These are phyloP conservation scores for Hirundichthys speculiger DNA, from an alignment of 2,113 vertebrate genomes.

Conservation along the genomic window DNA sequence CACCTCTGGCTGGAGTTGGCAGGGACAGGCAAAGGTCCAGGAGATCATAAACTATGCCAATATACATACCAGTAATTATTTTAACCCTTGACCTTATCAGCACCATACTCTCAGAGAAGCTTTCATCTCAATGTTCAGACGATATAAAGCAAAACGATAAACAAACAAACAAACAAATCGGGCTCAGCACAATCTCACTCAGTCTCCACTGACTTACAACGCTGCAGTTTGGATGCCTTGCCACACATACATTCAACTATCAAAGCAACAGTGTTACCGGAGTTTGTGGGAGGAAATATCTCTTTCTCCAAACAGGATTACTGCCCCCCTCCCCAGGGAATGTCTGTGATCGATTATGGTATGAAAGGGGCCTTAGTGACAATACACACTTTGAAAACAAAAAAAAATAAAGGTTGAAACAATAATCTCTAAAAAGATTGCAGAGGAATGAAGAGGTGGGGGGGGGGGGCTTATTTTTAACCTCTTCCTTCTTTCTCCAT, in stretches of 20 bases:
- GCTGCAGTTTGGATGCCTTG: slow-evolving; percentile 31
- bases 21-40: slow-evolving; percentile 24
- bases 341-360: slow-evolving; percentile 57
- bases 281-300: slow-evolving; percentile 43
- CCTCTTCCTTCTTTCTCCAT: slow-evolving; percentile 32
- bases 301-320: slow-evolving; percentile 35
- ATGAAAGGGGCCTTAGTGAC: slow-evolving; percentile 42
- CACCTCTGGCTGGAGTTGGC: background rate
- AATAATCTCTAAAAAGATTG: slow-evolving; percentile 25
- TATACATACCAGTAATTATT: slow-evolving; percentile 53
- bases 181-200: slow-evolving; percentile 41
- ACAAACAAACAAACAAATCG: slow-evolving; percentile 5
- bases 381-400: slow-evolving; percentile 35
- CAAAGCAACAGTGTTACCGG: slow-evolving; percentile 72
- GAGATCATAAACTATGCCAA: slow-evolving; percentile 42
- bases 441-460: slow-evolving; percentile 30
- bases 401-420: slow-evolving; percentile 36
- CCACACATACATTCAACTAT: slow-evolving; percentile 74
- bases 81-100: slow-evolving; percentile 26
- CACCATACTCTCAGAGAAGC: slow-evolving; percentile 1
- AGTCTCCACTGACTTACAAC: slow-evolving; percentile 9
- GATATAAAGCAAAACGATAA: slow-evolving; percentile 12
- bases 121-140: slow-evolving; percentile 5
- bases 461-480: background rate
- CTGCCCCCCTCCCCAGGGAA: slow-evolving; percentile 47